These are phyloP conservation scores for Gonatopus flavifemur DNA, from an alignment of 1,140 invertebrate species.

Conservation along the genomic window DNA sequence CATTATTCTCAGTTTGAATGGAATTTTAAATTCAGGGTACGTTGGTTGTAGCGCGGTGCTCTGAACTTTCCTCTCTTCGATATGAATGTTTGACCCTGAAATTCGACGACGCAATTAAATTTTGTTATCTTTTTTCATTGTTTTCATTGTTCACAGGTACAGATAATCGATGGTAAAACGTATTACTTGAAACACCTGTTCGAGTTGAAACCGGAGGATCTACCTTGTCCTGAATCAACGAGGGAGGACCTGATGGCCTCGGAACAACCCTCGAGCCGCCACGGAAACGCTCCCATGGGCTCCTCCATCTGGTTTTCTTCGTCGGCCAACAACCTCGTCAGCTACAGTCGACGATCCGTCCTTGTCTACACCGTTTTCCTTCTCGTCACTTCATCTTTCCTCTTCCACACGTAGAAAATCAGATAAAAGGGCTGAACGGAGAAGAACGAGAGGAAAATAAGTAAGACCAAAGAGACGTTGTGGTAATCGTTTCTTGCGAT, in stretches of 20 bases:
- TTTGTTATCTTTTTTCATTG: neutral
- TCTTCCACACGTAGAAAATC: slow-evolving; percentile 46
- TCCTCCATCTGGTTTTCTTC: slow-evolving; percentile 42
- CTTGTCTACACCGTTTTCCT: slow-evolving; percentile 26
- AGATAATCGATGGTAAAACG: slow-evolving; percentile 39
- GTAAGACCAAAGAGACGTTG: neutral
- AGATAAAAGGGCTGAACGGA: slow-evolving; percentile 5
- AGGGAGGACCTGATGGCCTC: slow-evolving; percentile 54
- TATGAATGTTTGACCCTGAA: too few relatives aligned
- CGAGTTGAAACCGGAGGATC: slow-evolving; percentile 64
- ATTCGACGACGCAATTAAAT: too few relatives aligned
- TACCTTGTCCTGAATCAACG: slow-evolving; percentile 66
- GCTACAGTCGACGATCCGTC: slow-evolving; percentile 29
- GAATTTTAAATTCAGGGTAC: too few relatives aligned
- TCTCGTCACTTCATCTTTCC: slow-evolving; percentile 9
- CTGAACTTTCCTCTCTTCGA: too few relatives aligned
- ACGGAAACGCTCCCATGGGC: slow-evolving; percentile 40
- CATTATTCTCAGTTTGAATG: too few relatives aligned
- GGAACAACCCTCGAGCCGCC: slow-evolving; percentile 50
- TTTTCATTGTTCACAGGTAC: slow-evolving; percentile 26
- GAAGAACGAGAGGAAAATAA: slow-evolving; percentile 1
- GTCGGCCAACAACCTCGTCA: slow-evolving; percentile 5
- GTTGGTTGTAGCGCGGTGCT: too few relatives aligned
- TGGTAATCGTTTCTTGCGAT: too few relatives aligned
- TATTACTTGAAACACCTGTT: slow-evolving; percentile 57